phyloP scores from a whole-genome alignment of 2,888 invertebrate genomes.

The Coelinius sp. region DNA sequence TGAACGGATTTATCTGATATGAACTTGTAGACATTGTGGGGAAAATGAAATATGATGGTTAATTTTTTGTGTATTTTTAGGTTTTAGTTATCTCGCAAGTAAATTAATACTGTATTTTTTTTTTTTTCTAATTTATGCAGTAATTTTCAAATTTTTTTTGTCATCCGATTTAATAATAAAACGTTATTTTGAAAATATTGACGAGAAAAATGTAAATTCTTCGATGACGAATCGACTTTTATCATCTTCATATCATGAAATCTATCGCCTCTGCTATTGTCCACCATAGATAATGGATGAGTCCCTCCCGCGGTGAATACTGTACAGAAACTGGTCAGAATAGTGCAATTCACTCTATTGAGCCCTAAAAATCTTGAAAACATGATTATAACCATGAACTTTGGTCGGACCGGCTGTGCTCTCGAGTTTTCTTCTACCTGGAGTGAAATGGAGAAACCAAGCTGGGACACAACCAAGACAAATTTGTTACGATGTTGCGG shows the following conservation, averaged over 20 bases:
- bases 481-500: constrained; percentile 53
- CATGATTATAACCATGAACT: not conserved
- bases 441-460: not conserved
- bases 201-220: not conserved
- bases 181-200: too few relatives aligned
- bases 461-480: constrained; percentile 38
- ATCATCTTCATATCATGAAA: not conserved
- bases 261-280: not conserved
- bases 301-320: not conserved
- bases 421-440: constrained; percentile 7
- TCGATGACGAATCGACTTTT: not conserved
- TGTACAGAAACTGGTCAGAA: not conserved
- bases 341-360: not conserved
- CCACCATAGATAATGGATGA: not conserved
- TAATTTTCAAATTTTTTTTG: not conserved
- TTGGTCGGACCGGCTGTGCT: not conserved
- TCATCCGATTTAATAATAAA: too few relatives aligned
- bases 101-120: not conserved
- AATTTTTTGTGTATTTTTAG: not conserved
- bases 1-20: constrained; percentile 4
- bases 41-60: constrained; percentile 1
- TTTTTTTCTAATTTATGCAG: not conserved
- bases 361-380: not conserved
- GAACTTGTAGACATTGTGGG: constrained; percentile 1
- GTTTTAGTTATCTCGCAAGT: not conserved